Conservation (phyloP, 1,140 invertebrate species). For the Cepaea nemoralis region DNA sequence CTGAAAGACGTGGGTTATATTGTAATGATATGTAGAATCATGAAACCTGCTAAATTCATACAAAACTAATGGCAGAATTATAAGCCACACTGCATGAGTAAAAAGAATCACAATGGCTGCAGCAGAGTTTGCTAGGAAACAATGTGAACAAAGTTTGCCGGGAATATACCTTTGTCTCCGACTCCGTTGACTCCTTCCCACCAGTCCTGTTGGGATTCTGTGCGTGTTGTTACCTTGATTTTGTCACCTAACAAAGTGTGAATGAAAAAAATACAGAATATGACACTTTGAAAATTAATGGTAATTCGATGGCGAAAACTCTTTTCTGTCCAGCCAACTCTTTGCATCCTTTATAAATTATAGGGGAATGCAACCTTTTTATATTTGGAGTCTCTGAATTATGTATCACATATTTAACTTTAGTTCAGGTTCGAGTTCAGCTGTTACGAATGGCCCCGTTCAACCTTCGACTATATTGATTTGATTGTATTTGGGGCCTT, state of each 20-base stretch:
- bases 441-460: too few species aligned
- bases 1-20: background rate
- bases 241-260: conserved; percentile 54
- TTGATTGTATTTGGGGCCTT: too few species aligned
- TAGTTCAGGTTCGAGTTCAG: too few species aligned
- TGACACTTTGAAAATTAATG: too few species aligned
- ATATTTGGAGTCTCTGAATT: too few species aligned
- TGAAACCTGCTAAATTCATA: background rate
- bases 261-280: background rate
- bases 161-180: conserved; percentile 58
- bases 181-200: conserved; percentile 55
- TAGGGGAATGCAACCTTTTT: too few species aligned
- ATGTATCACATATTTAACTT: too few species aligned
- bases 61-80: background rate
- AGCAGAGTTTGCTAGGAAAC: background rate
- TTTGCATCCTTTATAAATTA: too few species aligned
- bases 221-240: conserved; percentile 53
- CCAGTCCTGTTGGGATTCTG: conserved; percentile 58
- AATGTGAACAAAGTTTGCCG: conserved; percentile 58
- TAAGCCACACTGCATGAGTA: background rate
- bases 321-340: too few species aligned
- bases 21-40: background rate
- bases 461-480: too few species aligned
- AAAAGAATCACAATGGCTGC: background rate
- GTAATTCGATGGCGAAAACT: too few species aligned